Evolutionary conservation across 1,140 invertebrate species (phyloP), one percentile per base, ranked within the genome.

Genomic region (Hormaphis cornu): DNA sequence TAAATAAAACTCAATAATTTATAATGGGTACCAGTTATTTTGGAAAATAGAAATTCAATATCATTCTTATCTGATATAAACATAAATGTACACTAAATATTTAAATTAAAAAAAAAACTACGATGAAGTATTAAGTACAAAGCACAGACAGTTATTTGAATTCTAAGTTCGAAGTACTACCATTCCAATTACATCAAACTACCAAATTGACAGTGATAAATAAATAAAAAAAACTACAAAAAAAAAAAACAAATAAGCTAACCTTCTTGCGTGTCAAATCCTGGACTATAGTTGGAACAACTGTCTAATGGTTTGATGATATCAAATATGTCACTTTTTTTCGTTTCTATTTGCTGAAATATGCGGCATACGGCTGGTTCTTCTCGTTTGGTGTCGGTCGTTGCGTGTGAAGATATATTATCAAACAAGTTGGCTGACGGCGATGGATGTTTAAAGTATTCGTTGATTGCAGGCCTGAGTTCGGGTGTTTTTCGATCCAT

Each of bases 361-460:
- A 48, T 66, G 35, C 61, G 61, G 35, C 61, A 66, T n/a, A 66
- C 61, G 1, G 61, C 42, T 0, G 61, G 61, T 33, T 66, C 61
- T 50, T 66, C 61, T 24, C 61, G 61, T 48, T 50, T 66, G 9
- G 12, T 16, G 7, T 66, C 61, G 2, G 42, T 35, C 24, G 42
- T 4, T 3, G 61, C 61, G 2, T 66, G 61, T 4, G 61, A 66
- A 2, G 61, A 66, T 48, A 66, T 66, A 30, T 66, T 9, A 10
- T 66, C 61, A 1, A 66, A 66, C 14, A 66, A 48, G 14, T 66
- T 33, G 9, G 61, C 48, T 1, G 61, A 66, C 10, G 61, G 61
- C 2, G 61, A 66, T 9, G 61, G 61, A 14, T 66, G 44, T n/a
- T 66, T 66, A 16, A 66, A 66, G n/a, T 66, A 66, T 16, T 66